Evolutionary conservation across 2,113 vertebrate genomes (phyloP).

Genomic region (Microcebus murinus): DNA sequence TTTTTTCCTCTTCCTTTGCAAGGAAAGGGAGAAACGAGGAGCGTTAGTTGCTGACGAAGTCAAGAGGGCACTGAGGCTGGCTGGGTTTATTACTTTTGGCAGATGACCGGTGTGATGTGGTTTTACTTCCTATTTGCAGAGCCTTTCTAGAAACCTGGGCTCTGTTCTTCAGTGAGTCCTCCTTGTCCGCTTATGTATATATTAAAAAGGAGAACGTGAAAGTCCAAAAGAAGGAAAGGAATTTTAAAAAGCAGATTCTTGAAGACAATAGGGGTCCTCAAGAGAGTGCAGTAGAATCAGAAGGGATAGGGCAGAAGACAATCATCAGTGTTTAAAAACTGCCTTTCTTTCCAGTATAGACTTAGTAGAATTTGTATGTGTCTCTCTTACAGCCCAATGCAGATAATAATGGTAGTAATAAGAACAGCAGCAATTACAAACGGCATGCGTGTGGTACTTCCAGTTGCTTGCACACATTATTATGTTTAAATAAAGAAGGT

Average conservation of each 20-base stretch:
- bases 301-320: background rate
- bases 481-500: background rate
- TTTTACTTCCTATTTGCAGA: conserved; percentile 77
- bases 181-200: background rate
- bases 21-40: conserved; percentile 69
- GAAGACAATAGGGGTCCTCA: background rate
- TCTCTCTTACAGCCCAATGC: background rate
- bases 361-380: background rate
- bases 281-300: background rate
- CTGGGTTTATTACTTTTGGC: conserved; percentile 77
- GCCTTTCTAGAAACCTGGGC: conserved; percentile 76
- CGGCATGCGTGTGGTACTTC: background rate
- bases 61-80: conserved; percentile 68
- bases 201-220: background rate
- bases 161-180: conserved; percentile 59
- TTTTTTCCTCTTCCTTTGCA: conserved; percentile 69
- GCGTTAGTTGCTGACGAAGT: conserved; percentile 72
- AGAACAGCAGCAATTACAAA: background rate
- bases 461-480: background rate
- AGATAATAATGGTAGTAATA: background rate
- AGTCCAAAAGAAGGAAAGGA: conserved; percentile 13
- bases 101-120: conserved; percentile 65
- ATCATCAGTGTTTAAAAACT: rapidly evolving
- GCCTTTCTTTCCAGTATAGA: background rate
- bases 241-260: conserved; percentile 46